Evolutionary conservation across 2,888 invertebrate species (phyloP).

Genomic region (Galerucella calmariensis): DNA sequence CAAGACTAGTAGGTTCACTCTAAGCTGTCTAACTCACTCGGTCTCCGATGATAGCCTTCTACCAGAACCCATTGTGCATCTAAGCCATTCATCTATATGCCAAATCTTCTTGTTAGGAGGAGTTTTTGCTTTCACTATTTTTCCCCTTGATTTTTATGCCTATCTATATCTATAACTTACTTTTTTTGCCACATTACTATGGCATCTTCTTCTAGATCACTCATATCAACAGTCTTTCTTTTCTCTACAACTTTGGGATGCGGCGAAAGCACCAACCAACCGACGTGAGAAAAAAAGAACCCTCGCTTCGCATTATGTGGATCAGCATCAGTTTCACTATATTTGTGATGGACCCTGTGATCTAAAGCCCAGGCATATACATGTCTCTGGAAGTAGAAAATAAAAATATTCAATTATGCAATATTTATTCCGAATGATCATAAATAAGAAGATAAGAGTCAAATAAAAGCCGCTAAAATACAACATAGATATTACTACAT

Average conservation of each 20-base stretch:
- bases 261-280: slow-evolving; percentile 89
- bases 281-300: slow-evolving; percentile 85
- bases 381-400: slow-evolving; percentile 71
- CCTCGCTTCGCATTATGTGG: slow-evolving; percentile 87
- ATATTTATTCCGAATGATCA: background rate
- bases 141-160: no score
- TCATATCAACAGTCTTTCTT: slow-evolving; percentile 74
- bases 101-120: no score
- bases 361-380: slow-evolving; percentile 89
- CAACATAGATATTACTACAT: no score
- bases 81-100: no score
- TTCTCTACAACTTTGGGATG: slow-evolving; percentile 82
- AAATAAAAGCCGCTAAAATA: no score
- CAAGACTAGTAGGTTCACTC: no score
- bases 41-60: no score
- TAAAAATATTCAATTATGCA: slow-evolving; percentile 6
- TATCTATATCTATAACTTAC: slow-evolving; percentile 58
- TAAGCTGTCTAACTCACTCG: no score
- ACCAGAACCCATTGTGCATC: no score
- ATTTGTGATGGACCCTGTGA: slow-evolving; percentile 90
- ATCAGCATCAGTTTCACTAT: slow-evolving; percentile 87
- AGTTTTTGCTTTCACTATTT: no score
- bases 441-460: no score
- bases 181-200: slow-evolving; percentile 82
- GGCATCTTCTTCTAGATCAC: slow-evolving; percentile 77